phyloP scores from a whole-genome alignment of 2,113 vertebrate species.

The Pelodiscus sinensis region DNA sequence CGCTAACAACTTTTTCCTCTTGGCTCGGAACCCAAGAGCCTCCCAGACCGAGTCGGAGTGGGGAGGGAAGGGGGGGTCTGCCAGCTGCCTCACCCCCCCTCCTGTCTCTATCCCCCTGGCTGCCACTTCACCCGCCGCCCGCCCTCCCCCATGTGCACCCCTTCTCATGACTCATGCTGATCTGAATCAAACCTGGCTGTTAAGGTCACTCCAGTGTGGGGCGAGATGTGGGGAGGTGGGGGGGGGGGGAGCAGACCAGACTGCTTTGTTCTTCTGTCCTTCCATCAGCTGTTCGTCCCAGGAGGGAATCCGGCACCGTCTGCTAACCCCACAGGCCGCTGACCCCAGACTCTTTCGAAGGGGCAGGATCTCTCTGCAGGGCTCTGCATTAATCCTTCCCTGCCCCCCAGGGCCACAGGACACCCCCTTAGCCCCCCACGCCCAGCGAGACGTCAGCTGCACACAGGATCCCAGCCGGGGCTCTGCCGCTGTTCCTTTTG shows the following conservation, averaged over 20 bases:
- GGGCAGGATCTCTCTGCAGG: constrained; percentile 26
- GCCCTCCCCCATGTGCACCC: constrained; percentile 45
- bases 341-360: neutral
- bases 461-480: neutral
- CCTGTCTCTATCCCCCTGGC: constrained; percentile 9
- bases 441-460: neutral
- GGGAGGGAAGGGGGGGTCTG: neutral
- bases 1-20: constrained; percentile 59
- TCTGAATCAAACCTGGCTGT: constrained; percentile 45
- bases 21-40: neutral
- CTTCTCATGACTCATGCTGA: constrained; percentile 65
- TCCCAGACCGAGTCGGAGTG: neutral
- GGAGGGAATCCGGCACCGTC: constrained; percentile 4
- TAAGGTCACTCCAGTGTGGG: constrained; percentile 60
- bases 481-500: neutral
- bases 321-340: constrained; percentile 11
- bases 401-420: neutral
- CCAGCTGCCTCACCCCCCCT: constrained; percentile 3
- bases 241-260: neutral
- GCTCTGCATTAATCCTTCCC: neutral
- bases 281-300: neutral
- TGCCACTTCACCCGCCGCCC: neutral
- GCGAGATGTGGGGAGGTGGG: neutral
- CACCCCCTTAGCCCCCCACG: neutral
- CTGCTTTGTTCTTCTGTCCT: constrained; percentile 15